Evolutionary conservation across 2,888 invertebrate genomes (phyloP).

Genomic region (Lasiommata megera): DNA sequence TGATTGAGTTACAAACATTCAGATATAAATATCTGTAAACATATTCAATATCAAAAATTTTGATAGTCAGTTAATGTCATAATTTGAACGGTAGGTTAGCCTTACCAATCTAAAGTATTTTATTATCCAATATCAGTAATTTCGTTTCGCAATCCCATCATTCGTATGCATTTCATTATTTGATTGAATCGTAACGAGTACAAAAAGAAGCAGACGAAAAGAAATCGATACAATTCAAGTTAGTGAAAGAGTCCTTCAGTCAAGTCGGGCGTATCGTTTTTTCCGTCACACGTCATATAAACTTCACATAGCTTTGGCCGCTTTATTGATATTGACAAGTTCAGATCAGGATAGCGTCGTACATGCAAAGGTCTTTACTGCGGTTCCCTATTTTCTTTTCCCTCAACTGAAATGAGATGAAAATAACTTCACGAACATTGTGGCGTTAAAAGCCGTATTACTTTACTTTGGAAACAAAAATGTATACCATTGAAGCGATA

Average conservation of each 20-base stretch:
- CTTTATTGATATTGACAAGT: conserved; percentile 32
- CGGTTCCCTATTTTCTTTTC: neutral
- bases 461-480: neutral
- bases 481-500: neutral
- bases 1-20: too few species aligned
- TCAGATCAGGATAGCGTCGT: conserved; percentile 9
- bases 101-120: too few species aligned
- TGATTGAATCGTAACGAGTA: neutral
- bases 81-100: too few species aligned
- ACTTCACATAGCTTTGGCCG: conserved; percentile 23
- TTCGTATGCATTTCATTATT: neutral
- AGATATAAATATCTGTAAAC: too few species aligned
- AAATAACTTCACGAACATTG: neutral
- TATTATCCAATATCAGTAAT: neutral
- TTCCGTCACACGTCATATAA: conserved; percentile 31
- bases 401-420: neutral
- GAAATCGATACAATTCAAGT: conserved; percentile 9
- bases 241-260: conserved; percentile 15
- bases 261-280: conserved; percentile 24
- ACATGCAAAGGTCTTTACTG: neutral
- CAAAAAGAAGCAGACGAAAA: conserved; percentile 1
- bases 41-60: too few species aligned
- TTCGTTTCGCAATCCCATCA: neutral
- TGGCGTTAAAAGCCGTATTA: conserved; percentile 1
- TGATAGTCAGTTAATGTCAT: too few species aligned